phyloP scores from a whole-genome alignment of 2,113 vertebrate genomes.

The Megaceryle torquata region DNA sequence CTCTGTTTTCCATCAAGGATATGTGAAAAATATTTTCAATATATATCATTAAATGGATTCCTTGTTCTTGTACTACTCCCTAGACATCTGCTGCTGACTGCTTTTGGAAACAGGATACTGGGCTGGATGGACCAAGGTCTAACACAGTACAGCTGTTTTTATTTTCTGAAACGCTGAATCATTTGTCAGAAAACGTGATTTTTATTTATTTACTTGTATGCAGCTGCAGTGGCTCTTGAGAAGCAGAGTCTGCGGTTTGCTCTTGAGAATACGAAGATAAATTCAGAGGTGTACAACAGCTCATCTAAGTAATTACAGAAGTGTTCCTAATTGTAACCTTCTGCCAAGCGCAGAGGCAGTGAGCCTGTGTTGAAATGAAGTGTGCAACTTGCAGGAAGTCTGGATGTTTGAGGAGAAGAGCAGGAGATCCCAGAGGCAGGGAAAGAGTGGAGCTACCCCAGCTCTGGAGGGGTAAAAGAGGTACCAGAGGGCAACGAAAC shows the following conservation, averaged over 20 bases:
- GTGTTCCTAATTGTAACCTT: slow-evolving; percentile 38
- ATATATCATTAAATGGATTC: slow-evolving; percentile 58
- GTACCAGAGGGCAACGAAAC: neutral
- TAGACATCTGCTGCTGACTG: slow-evolving; percentile 33
- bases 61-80: slow-evolving; percentile 61
- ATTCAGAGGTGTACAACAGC: slow-evolving; percentile 6
- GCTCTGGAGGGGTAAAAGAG: neutral
- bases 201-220: slow-evolving; percentile 21
- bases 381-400: neutral
- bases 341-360: neutral
- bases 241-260: neutral
- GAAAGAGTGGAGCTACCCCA: neutral
- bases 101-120: slow-evolving; percentile 56
- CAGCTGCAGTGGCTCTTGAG: neutral
- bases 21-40: slow-evolving; percentile 30
- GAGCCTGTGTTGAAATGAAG: neutral
- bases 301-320: slow-evolving; percentile 22
- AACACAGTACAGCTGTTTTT: slow-evolving; percentile 48
- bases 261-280: slow-evolving; percentile 27
- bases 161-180: slow-evolving; percentile 20
- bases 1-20: slow-evolving; percentile 22
- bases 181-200: neutral
- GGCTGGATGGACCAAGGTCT: slow-evolving; percentile 19
- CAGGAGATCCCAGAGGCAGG: neutral
- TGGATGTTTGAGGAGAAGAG: neutral